phyloP scores from a whole-genome alignment of 1,140 invertebrate genomes.

The Tribolium castaneum region DNA sequence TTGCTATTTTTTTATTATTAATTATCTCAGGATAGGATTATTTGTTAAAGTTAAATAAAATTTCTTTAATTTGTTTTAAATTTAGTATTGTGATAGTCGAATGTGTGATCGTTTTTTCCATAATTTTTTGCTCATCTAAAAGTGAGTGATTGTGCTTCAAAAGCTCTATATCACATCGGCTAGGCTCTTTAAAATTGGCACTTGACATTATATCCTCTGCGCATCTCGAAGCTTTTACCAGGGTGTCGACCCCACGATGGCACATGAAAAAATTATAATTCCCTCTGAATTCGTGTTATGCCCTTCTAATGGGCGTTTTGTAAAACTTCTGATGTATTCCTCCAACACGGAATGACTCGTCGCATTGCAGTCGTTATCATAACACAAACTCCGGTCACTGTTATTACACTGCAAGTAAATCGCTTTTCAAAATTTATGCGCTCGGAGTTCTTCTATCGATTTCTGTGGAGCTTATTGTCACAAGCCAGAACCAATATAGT shows the following conservation, averaged over 20 bases:
- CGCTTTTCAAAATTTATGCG: slow-evolving; percentile 13
- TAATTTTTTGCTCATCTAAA: background rate
- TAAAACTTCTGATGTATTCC: background rate
- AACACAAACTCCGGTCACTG: slow-evolving; percentile 6
- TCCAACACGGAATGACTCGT: background rate
- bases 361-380: slow-evolving; percentile 11
- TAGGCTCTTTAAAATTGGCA: background rate
- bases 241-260: background rate
- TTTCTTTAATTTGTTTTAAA: no score
- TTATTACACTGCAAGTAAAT: slow-evolving; percentile 7
- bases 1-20: no score
- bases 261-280: background rate
- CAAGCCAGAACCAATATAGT: background rate
- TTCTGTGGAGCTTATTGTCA: slow-evolving; percentile 12
- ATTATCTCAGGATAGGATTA: no score
- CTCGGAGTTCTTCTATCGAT: slow-evolving; percentile 1
- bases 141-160: background rate
- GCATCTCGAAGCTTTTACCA: background rate
- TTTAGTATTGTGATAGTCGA: no score
- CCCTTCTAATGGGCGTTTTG: background rate
- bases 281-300: background rate
- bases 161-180: background rate
- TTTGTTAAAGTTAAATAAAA: no score
- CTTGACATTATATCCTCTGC: background rate
- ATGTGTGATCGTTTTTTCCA: background rate